These are phyloP conservation scores for Epizoanthus scotinus DNA, from an alignment of 92 coral and sea anemone species.

Conservation along the genomic window DNA sequence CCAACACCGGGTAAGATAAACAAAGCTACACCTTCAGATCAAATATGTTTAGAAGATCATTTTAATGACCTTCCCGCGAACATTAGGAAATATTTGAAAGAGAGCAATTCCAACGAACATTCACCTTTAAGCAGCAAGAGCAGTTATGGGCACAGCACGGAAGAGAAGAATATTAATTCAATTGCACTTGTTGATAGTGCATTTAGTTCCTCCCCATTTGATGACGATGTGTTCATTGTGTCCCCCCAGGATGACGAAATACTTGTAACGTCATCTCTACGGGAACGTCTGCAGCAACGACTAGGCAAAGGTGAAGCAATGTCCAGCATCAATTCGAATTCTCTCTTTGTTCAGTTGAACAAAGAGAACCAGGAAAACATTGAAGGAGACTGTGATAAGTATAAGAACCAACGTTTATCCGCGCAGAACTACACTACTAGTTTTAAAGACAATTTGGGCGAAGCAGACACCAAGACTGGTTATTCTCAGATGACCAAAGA, in stretches of 20 bases:
- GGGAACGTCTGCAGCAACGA: constrained; percentile 14
- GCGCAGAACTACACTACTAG: background rate
- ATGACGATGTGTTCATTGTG: constrained; percentile 20
- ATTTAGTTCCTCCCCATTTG: background rate
- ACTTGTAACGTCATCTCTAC: constrained; percentile 8
- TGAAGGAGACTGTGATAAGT: background rate
- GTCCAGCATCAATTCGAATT: background rate
- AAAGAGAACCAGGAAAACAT: background rate
- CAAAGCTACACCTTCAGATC: background rate
- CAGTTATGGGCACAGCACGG: background rate
- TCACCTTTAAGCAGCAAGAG: background rate
- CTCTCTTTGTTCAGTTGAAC: background rate
- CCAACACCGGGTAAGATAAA: background rate
- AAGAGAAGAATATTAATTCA: background rate
- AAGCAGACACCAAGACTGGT: background rate
- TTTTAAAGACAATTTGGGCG: background rate
- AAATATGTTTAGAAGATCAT: background rate
- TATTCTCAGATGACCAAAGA: background rate
- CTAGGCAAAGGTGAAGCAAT: background rate
- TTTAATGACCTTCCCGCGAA: background rate
- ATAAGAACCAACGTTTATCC: background rate
- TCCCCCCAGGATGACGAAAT: constrained; percentile 12
- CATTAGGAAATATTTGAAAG: background rate
- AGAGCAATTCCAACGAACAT: background rate
- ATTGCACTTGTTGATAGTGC: background rate